A percentile compares a stretch with the other conserved stretches of the same genome.
These are phyloP conservation scores for Acanthurus tractus DNA, from an alignment of 2,797 vertebrate genomes.

Conservation along the genomic window DNA sequence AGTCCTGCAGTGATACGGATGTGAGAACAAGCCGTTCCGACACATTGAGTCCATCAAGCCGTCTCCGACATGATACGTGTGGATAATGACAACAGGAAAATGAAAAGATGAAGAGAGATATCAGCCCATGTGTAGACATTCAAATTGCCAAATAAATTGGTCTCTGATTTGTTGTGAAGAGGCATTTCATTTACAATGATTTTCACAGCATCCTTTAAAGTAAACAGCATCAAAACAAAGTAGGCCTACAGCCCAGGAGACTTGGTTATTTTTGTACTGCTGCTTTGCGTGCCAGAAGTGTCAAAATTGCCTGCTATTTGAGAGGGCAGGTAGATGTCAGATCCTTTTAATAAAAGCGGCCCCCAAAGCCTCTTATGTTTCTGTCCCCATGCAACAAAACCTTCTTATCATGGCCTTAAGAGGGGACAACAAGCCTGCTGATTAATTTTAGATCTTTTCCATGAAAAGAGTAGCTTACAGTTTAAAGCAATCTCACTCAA, in stretches of 20 bases:
- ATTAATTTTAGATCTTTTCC: conserved; percentile 87
- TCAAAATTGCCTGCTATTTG: conserved; percentile 75
- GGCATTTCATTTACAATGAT: conserved; percentile 56
- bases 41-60: conserved; percentile 77
- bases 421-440: conserved; percentile 77
- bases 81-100: conserved; percentile 78
- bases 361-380: conserved; percentile 85
- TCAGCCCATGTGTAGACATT: conserved; percentile 53
- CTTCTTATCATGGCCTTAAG: conserved; percentile 82
- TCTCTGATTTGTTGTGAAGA: conserved; percentile 63
- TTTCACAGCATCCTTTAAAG: conserved; percentile 41
- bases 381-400: conserved; percentile 70
- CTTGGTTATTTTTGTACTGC: conserved; percentile 42
- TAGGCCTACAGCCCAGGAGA: conserved; percentile 39
- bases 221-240: conserved; percentile 51
- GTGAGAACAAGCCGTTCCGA: conserved; percentile 64
- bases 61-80: conserved; percentile 60
- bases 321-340: conserved; percentile 86
- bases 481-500: conserved; percentile 81
- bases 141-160: conserved; percentile 61
- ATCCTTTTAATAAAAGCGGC: conserved; percentile 81
- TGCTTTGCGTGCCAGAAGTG: conserved; percentile 68
- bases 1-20: conserved; percentile 61
- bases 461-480: conserved; percentile 85
- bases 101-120: conserved; percentile 70